phyloP scores from a whole-genome alignment of 2,888 invertebrate species.

The Elmis aenea region DNA sequence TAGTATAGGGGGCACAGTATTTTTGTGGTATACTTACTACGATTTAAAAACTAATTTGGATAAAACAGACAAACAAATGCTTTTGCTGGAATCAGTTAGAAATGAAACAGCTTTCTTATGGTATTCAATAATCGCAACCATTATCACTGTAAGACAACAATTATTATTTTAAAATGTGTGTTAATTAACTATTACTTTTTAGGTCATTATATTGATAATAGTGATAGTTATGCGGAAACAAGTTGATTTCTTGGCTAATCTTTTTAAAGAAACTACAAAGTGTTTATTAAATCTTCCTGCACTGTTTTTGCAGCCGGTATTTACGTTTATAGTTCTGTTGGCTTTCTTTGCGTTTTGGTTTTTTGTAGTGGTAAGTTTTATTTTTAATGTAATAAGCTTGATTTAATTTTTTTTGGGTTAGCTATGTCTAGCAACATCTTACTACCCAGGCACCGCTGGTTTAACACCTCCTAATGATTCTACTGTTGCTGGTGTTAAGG shows the following conservation, averaged over 20 bases:
- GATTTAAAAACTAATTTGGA: constrained; percentile 66
- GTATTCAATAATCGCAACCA: constrained; percentile 79
- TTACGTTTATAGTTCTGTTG: constrained; percentile 75
- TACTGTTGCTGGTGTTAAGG: constrained; percentile 3
- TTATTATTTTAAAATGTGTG: constrained; percentile 21
- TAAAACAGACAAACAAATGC: constrained; percentile 46
- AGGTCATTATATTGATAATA: constrained; percentile 69
- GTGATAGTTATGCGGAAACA: constrained; percentile 74
- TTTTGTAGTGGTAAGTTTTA: constrained; percentile 65
- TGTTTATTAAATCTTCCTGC: constrained; percentile 81
- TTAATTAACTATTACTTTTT: constrained; percentile 30
- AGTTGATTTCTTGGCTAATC: constrained; percentile 73
- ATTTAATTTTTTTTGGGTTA: constrained; percentile 32
- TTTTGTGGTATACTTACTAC: constrained; percentile 86
- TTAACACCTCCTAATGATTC: constrained; percentile 27
- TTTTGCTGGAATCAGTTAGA: constrained; percentile 71
- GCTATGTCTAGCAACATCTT: constrained; percentile 77
- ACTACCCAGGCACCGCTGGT: constrained; percentile 51
- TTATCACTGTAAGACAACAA: constrained; percentile 84
- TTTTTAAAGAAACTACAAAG: constrained; percentile 86
- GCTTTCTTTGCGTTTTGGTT: constrained; percentile 85
- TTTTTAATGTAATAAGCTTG: background rate
- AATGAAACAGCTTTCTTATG: constrained; percentile 83
- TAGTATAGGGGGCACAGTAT: constrained; percentile 69
- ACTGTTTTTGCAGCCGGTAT: constrained; percentile 75